Evolutionary conservation across 2,797 vertebrate genomes (phyloP).

Genomic region (Champsocephalus gunnari): DNA sequence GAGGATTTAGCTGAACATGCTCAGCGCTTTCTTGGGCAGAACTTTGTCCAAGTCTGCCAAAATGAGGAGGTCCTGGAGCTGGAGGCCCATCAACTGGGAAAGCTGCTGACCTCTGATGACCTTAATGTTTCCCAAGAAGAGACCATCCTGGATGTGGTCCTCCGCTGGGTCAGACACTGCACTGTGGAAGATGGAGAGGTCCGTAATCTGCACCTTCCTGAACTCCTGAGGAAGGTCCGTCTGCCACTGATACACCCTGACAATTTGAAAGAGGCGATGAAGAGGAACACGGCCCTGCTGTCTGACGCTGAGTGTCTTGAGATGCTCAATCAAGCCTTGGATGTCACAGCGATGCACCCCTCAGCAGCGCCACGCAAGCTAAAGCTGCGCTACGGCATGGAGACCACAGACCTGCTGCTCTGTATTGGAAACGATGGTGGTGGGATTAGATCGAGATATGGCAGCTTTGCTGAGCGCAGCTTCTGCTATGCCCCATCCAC

Average conservation of each 20-base stretch:
- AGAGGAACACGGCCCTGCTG: constrained; percentile 90
- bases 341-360: constrained; percentile 83
- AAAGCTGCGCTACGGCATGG: constrained; percentile 96
- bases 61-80: constrained; percentile 94
- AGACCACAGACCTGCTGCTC: constrained; percentile 94
- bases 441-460: constrained; percentile 92
- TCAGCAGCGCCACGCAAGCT: constrained; percentile 83
- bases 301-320: constrained; percentile 89
- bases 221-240: constrained; percentile 93
- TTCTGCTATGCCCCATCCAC: constrained; percentile 93
- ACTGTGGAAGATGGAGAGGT: constrained; percentile 69
- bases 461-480: constrained; percentile 91
- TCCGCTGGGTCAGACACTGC: constrained; percentile 91
- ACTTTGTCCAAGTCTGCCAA: constrained; percentile 95
- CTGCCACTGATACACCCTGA: constrained; percentile 89
- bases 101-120: constrained; percentile 92
- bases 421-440: constrained; percentile 93
- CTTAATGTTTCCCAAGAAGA: constrained; percentile 96
- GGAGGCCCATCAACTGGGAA: constrained; percentile 90
- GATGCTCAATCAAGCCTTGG: constrained; percentile 90
- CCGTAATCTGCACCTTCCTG: constrained; percentile 86
- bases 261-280: constrained; percentile 89
- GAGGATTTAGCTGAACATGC: constrained; percentile 92
- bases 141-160: constrained; percentile 93
- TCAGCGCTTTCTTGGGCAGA: constrained; percentile 87